Evolutionary conservation across 2,113 vertebrate genomes (phyloP).

Genomic region (Spea bombifrons): DNA sequence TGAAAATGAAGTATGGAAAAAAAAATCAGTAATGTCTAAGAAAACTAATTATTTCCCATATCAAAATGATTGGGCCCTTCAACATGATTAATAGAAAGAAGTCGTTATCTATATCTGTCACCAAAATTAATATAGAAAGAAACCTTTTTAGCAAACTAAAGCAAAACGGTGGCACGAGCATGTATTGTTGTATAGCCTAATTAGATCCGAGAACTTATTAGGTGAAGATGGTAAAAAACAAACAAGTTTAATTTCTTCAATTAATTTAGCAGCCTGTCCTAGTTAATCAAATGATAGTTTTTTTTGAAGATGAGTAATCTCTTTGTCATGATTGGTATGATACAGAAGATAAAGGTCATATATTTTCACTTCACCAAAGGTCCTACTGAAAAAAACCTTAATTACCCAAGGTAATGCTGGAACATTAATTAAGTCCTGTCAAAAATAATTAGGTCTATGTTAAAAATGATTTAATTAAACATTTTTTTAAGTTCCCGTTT

Average conservation of each 20-base stretch:
- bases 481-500: conserved; percentile 72
- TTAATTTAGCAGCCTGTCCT: conserved; percentile 84
- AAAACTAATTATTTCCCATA: conserved; percentile 62
- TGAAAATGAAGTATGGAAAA: not conserved
- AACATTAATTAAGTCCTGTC: conserved; percentile 99
- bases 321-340: conserved; percentile 80
- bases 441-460: conserved; percentile 92
- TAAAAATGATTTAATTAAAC: conserved; percentile 95
- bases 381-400: conserved; percentile 91
- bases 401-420: conserved; percentile 94
- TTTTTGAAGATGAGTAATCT: conserved; percentile 90
- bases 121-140: conserved; percentile 79
- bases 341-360: conserved; percentile 95
- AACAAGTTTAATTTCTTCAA: conserved; percentile 94
- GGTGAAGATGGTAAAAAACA: conserved; percentile 76
- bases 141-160: conserved; percentile 74
- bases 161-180: conserved; percentile 65
- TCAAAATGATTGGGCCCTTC: conserved; percentile 63
- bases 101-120: conserved; percentile 81
- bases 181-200: conserved; percentile 72
- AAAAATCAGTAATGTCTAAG: conserved; percentile 36
- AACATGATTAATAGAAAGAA: conserved; percentile 82
- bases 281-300: conserved; percentile 80
- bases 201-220: conserved; percentile 88
- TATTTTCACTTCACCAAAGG: conserved; percentile 89